Base-by-base conservation (phyloP, 2,113 vertebrate genomes). In the Thamnophis sirtalis region DNA sequence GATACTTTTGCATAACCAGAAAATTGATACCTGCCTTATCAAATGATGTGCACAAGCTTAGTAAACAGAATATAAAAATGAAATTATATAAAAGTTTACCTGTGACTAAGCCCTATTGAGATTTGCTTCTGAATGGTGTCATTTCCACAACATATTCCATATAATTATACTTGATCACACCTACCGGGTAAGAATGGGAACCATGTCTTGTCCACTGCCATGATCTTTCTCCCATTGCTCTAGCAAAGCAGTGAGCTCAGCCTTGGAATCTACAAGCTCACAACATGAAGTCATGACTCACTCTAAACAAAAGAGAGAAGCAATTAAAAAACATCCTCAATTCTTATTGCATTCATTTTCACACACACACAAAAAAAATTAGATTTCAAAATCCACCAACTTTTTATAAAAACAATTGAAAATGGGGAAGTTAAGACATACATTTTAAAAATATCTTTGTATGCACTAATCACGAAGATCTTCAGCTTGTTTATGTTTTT, bases 141-240 rank as follows among this genome's bases (percentile, higher is more conserved):
- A 21, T 38, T 38, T 80, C 5, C 15, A 43, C 17, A 90, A 24
- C 11, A 48, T 26, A 48, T 13, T 33, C 21, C 38, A 28, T 43
- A 10, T 26, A 54, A 0, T 53, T 17, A 88, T 19, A 88, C 55
- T n/a, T 50, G 92, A n/a, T 0, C 91, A 51, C 50, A 90, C 98
- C 97, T 96, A 99, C 99, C 99, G 99, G 91, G 99, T 99, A 89
- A 99, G 98, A 93, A 99, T 98, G 95, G 97, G 98, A 68, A 99
- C 98, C 97, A 99, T 98, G 92, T 99, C 98, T 94, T 98, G 98
- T 68, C 99, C 98, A 0, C 97, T 98, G 95, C 98, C 98, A 94
- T 99, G 99, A n/a, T 99, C 99, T 73, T 98, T 98, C 95, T 99
- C 99, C 99, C 99, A 99, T 92, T 99, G 98, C 96, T 99, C 99